These are phyloP conservation scores for Vanacampus margaritifer DNA, from an alignment of 2,113 vertebrate genomes.

Conservation along the genomic window DNA sequence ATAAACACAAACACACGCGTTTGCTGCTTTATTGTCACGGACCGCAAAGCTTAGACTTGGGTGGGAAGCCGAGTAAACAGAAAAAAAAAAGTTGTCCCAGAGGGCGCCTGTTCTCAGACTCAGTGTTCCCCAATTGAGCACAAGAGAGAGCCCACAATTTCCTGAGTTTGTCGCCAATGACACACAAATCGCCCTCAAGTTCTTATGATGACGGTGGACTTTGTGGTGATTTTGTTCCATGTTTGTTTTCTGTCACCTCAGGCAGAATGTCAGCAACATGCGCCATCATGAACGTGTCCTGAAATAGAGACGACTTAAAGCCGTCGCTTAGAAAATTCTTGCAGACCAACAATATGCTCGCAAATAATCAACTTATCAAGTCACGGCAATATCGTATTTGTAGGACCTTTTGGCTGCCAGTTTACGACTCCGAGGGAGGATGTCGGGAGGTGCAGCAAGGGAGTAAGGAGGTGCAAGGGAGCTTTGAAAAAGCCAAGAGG, in stretches of 20 bases:
- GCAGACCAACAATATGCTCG: background rate
- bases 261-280: conserved; percentile 6
- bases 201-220: background rate
- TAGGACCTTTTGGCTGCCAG: background rate
- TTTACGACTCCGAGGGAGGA: background rate
- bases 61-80: conserved; percentile 44
- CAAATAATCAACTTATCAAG: background rate
- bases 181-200: background rate
- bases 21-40: conserved; percentile 31
- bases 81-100: conserved; percentile 21
- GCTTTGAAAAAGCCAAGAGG: conserved; percentile 56
- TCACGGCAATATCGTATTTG: background rate
- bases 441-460: background rate
- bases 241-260: conserved; percentile 2
- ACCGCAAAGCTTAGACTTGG: conserved; percentile 34
- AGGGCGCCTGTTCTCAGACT: conserved; percentile 1
- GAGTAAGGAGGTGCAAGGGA: conserved; percentile 51
- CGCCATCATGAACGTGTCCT: background rate
- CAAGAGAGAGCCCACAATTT: background rate
- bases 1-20: background rate
- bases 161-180: too few species aligned
- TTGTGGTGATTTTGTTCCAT: background rate
- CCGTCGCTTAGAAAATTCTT: background rate
- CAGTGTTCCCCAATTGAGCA: too few species aligned
- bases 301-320: background rate